Base-by-base conservation (phyloP, 1,140 invertebrate species). In the Formica exsecta region DNA sequence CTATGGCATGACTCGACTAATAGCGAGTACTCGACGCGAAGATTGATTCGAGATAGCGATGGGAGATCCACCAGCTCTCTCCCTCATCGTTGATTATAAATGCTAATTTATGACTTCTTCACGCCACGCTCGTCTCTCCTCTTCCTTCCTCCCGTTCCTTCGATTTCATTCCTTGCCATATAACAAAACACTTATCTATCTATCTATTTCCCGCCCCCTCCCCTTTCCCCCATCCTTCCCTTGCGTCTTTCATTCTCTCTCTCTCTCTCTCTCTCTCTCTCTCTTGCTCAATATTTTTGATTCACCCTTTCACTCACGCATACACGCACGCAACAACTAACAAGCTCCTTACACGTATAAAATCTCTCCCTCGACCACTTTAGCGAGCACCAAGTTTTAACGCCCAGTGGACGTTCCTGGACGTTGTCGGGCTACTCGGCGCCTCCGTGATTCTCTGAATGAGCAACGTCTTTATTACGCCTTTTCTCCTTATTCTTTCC, bases 41-140 rank as follows among this genome's bases (percentile, higher is more conserved):
- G 87, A 93, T 92, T 86, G 80, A 92, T 87, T 91, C 68, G 51
- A 92, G 91, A 91, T 91, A 92, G 38, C 74, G 62, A 73, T 44
- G 85, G 81, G 85, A 77, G 80, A 88, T 90, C 79, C 74, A 75
- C 62, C 81, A 22, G 88, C 48, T 79, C 84, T 48, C 57, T 41
- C 38, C 36, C 66, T 54, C 57, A 65, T 32, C 85, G 87, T 64
- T 87, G 88, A 93, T 93, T 91, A 91, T 86, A 90, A 93, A 93
- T 93, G 92, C 90, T 92, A 94, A 93, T 93, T 93, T 91, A 92
- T 86, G 88, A 93, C 92, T 92, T 89, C 86, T 91, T 92, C 90
- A 87, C 91, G 86, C 89, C 89, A 86, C 87, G 76, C 44, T 77
- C 85, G 80, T 81, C 54, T 79, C 51, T 9, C 38, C n/a, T 32